Evolutionary conservation across 2,113 vertebrate species (phyloP).

Genomic region (Isurus oxyrinchus): DNA sequence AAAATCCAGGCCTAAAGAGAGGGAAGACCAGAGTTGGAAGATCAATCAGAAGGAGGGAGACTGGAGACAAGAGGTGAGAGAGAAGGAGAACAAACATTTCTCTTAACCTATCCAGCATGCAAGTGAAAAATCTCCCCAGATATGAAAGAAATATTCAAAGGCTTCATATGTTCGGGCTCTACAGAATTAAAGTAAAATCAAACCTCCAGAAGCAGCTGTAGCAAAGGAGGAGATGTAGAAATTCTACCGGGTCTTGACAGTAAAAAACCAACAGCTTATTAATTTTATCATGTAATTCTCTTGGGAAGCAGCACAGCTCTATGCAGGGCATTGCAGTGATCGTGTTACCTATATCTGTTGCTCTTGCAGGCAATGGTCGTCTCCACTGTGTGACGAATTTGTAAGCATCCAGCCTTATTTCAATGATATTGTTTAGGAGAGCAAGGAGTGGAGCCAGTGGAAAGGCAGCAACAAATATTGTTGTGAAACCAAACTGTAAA

Average conservation of each 20-base stretch:
- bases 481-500: conserved; percentile 96
- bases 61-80: neutral
- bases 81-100: neutral
- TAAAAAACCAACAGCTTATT: neutral
- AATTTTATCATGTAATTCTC: neutral
- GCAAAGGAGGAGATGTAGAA: neutral
- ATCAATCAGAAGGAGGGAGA: too few relatives aligned
- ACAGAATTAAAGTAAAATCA: neutral
- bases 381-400: conserved; percentile 98
- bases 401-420: conserved; percentile 94
- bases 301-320: neutral
- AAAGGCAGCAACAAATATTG: conserved; percentile 96
- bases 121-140: neutral
- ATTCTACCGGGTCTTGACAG: neutral
- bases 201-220: neutral
- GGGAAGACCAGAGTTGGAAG: too few relatives aligned
- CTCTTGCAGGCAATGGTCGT: conserved; percentile 88
- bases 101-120: neutral
- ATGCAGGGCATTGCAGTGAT: neutral
- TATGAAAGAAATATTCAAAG: neutral
- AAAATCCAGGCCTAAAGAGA: too few relatives aligned
- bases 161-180: neutral
- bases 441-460: conserved; percentile 92
- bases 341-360: conserved; percentile 87
- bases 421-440: conserved; percentile 94